phyloP scores from a whole-genome alignment of 92 coral and sea anemone genomes.

The Heteractis magnifica region DNA sequence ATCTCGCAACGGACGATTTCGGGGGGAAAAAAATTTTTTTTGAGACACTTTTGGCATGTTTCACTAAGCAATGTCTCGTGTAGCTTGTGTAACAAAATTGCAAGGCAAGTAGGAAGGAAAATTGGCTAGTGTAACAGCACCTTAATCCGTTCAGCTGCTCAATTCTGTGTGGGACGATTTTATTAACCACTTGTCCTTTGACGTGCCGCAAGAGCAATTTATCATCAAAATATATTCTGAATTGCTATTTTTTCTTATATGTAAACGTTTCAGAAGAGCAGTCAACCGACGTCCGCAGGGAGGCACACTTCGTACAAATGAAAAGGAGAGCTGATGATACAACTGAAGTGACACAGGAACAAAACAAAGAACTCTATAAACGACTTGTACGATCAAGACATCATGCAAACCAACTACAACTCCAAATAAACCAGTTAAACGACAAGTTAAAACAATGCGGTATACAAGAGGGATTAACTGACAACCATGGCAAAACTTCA shows the following conservation, averaged over 20 bases:
- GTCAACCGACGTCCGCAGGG: not conserved
- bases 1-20: too few species aligned
- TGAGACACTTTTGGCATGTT: too few species aligned
- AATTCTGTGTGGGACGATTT: too few species aligned
- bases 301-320: not conserved
- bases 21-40: too few species aligned
- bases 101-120: too few species aligned
- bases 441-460: constrained; percentile 15
- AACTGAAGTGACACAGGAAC: not conserved
- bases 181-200: too few species aligned
- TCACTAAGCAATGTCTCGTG: too few species aligned
- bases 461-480: not conserved
- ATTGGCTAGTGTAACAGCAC: too few species aligned
- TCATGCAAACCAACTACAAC: constrained; percentile 23
- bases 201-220: too few species aligned
- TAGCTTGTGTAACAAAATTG: too few species aligned
- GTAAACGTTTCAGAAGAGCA: not conserved
- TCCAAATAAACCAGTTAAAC: constrained; percentile 13
- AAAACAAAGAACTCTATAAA: constrained; percentile 29
- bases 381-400: constrained; percentile 22
- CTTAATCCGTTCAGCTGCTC: too few species aligned
- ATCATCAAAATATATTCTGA: too few species aligned
- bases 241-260: not conserved
- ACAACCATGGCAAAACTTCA: not conserved
- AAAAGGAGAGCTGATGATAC: not conserved